These are phyloP conservation scores for Margarornis squamiger DNA, from an alignment of 2,797 vertebrate genomes.

Conservation along the genomic window DNA sequence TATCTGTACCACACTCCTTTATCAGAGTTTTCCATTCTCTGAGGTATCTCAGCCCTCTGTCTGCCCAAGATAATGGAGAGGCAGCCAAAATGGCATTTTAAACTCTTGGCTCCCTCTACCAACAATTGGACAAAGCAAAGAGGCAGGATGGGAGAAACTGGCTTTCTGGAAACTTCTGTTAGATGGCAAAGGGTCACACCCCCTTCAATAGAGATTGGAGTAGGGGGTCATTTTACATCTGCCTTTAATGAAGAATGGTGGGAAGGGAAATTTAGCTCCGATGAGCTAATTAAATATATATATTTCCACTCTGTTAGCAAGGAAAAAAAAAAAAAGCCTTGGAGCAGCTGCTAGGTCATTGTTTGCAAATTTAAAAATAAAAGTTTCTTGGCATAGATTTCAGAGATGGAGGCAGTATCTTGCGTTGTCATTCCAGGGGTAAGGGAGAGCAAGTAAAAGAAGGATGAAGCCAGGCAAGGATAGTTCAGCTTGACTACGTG, in stretches of 20 bases:
- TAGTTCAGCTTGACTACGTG: not conserved
- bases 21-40: not conserved
- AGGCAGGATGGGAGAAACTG: constrained; percentile 60
- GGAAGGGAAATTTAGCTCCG: constrained; percentile 66
- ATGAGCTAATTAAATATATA: constrained; percentile 73
- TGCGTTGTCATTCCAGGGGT: not conserved
- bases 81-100: constrained; percentile 47
- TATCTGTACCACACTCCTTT: constrained; percentile 10
- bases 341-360: constrained; percentile 71
- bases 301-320: constrained; percentile 53
- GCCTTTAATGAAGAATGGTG: constrained; percentile 58
- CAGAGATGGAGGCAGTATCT: constrained; percentile 47
- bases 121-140: constrained; percentile 63
- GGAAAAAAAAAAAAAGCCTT: not conserved
- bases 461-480: constrained; percentile 12
- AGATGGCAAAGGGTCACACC: constrained; percentile 48
- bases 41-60: constrained; percentile 29
- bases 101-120: constrained; percentile 48
- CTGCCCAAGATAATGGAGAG: constrained; percentile 59
- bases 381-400: constrained; percentile 67
- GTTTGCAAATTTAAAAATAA: constrained; percentile 78
- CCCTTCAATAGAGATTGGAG: constrained; percentile 53
- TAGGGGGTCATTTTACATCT: constrained; percentile 66
- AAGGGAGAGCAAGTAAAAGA: not conserved
- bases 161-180: constrained; percentile 47